Evolutionary conservation across 1,140 invertebrate genomes (phyloP), one percentile per base, ranked within the genome.

Genomic region (Triops cancriformis): DNA sequence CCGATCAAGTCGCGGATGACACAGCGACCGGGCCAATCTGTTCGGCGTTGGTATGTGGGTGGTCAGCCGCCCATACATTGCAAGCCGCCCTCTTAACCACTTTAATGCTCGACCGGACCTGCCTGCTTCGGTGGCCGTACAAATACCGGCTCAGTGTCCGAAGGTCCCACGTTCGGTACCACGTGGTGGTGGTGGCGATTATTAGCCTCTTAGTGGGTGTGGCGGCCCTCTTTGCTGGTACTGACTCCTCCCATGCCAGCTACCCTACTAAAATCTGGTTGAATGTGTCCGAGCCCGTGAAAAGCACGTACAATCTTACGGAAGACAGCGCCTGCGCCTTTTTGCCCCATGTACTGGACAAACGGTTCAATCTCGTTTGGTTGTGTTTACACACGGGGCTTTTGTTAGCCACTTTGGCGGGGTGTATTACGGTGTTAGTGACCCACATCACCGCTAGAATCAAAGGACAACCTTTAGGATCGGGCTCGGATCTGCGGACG

Each of bases 51-150:
- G 83, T 85, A 1, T 89, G 87, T 86, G 83, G 85, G 10, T 84
- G 86, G 76, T 86, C 86, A 26, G 85, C 87, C 3, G 82, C 85
- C 3, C 84, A 88, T 78, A 86, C 87, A 0, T 86, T 88, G 72
- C 87, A 89, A 80, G 86, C 87, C 0, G 85, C 85, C 31, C 85
- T 86, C 11, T 79, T 89, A n/a, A 83, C 86, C 0, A 87, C 88
- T 0, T 81, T 89, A 45, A 83, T 85, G 2, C 83, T 87, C 6
- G 86, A 87, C 41, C 84, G 87, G 1, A 82, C 87, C 23, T 84
- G 88, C 26, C 85, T 85, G 0, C 79, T 83, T n/a, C 81, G 82
- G 43, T 86, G 86, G 82, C 85, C 85, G 4, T 86, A 87, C 78
- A 83, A 82, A 76, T 84, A 87, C 74, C 83, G 85, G 14, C 85